Base-by-base conservation (phyloP, 2,888 invertebrate species). In the Ephialtes manifestator region DNA sequence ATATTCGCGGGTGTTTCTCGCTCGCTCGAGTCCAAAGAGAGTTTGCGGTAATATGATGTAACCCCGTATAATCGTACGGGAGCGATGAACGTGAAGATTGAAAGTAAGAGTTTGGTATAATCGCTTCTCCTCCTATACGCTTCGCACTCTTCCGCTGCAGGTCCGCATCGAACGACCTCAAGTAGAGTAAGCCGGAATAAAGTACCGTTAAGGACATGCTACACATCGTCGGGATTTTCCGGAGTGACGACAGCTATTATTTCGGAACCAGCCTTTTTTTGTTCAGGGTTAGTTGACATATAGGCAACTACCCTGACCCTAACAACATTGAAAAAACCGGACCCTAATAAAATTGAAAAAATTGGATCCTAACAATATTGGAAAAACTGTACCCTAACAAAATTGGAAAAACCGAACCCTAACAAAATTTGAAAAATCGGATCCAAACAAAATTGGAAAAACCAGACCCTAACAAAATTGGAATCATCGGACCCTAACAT, bases 31-130 rank as follows among this genome's bases (percentile, higher is more conserved):
- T 55, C 81, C 80, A 71, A 75, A 51, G 74, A 28, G 65, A 80
- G 75, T 10, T 80, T 80, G 58, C 80, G 84, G 84, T 80, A 75
- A 63, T 58, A 84, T 87, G 83, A 83, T 82, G 84, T 76, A 87
- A 87, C 77, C 65, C 65, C 74, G 79, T 58, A 28, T 74, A 84
- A 82, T 82, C 75, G 60, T 15, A 71, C 55, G 80, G 55, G 51
- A 78, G 81, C 63, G 74, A 81, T 78, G 75, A 77, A 81, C 81
- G 81, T 58, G 89, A 88, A 88, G 88, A 88, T 88, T 90, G 92
- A 93, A 93, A 93, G 93, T 92, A 92, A 93, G 92, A 93, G 92
- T 91, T 86, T 53, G 28, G 67, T 71, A 74, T 74, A 24, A 60
- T 43, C 78, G 70, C 68, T 87, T 88, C 88, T 88, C 87, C 87